These are phyloP conservation scores for Galerucella pusilla DNA, from an alignment of 2,888 invertebrate genomes.

Conservation along the genomic window DNA sequence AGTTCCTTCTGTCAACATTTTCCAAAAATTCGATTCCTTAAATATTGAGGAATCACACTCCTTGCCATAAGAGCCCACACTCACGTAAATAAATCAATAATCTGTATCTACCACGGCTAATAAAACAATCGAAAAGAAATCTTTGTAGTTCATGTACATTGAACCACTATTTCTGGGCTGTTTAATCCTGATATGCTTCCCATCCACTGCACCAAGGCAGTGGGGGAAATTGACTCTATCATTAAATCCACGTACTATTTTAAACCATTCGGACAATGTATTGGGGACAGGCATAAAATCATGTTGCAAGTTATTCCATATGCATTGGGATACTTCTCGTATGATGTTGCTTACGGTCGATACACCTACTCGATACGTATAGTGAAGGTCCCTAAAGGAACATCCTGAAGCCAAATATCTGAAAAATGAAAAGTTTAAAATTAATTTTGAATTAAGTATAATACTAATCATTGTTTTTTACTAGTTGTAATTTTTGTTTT, in stretches of 20 bases:
- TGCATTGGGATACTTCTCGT: conserved; percentile 7
- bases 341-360: conserved; percentile 24
- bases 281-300: conserved; percentile 18
- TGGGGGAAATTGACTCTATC: conserved; percentile 16
- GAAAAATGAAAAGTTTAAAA: conserved; percentile 25
- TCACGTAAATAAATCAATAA: conserved; percentile 27
- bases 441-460: too few species aligned
- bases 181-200: conserved; percentile 20
- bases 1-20: conserved; percentile 1
- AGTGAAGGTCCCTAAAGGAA: conserved; percentile 31
- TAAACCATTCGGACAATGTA: conserved; percentile 16
- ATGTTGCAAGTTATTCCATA: conserved; percentile 9
- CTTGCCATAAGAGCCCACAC: conserved; percentile 24
- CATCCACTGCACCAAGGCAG: background rate
- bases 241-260: conserved; percentile 23
- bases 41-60: conserved; percentile 24
- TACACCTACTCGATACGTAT: conserved; percentile 23
- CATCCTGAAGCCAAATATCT: conserved; percentile 33
- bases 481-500: conserved; percentile 20
- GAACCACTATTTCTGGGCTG: conserved; percentile 26
- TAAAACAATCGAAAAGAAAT: conserved; percentile 24
- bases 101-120: conserved; percentile 24
- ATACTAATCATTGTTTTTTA: too few species aligned
- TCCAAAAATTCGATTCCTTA: background rate
- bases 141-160: conserved; percentile 27